Evolutionary conservation across 2,888 invertebrate species (phyloP).

Genomic region (Synanthedon tipuliformis): DNA sequence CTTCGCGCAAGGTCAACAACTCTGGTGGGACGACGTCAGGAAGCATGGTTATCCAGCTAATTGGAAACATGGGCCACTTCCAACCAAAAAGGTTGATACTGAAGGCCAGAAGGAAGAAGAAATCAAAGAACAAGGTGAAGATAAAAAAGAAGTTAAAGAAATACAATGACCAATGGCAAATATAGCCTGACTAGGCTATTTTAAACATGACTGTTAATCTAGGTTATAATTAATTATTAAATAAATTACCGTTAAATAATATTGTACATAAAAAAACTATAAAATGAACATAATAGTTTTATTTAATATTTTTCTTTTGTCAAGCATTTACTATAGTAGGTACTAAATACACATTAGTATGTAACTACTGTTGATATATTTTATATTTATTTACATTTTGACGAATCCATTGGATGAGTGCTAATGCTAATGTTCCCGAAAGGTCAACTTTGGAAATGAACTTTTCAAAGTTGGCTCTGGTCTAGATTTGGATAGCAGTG

Average conservation of each 20-base stretch:
- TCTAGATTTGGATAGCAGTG: too few species aligned
- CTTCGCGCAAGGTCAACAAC: conserved; percentile 80
- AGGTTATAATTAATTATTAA: neutral
- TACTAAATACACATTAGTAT: too few species aligned
- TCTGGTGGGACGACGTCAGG: conserved; percentile 79
- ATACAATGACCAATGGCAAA: neutral
- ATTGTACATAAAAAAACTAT: neutral
- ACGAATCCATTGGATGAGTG: too few species aligned
- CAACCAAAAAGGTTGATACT: conserved; percentile 26
- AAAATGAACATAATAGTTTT: neutral
- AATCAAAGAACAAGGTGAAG: conserved; percentile 1
- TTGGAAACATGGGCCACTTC: conserved; percentile 53
- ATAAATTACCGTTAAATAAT: neutral
- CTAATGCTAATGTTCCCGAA: too few species aligned
- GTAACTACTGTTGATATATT: too few species aligned
- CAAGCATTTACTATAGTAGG: too few species aligned
- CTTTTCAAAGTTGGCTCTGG: too few species aligned
- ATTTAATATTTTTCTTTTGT: neutral
- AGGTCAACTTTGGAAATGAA: too few species aligned
- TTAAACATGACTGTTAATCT: neutral
- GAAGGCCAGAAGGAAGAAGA: conserved; percentile 25
- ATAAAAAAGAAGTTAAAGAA: neutral
- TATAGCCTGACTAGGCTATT: neutral
- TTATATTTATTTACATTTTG: too few species aligned
- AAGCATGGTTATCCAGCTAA: conserved; percentile 49